A percentile compares a stretch with the other conserved stretches of the same genome.
Conservation (phyloP, 1,140 invertebrate species). For the Zaprionus capensis region DNA sequence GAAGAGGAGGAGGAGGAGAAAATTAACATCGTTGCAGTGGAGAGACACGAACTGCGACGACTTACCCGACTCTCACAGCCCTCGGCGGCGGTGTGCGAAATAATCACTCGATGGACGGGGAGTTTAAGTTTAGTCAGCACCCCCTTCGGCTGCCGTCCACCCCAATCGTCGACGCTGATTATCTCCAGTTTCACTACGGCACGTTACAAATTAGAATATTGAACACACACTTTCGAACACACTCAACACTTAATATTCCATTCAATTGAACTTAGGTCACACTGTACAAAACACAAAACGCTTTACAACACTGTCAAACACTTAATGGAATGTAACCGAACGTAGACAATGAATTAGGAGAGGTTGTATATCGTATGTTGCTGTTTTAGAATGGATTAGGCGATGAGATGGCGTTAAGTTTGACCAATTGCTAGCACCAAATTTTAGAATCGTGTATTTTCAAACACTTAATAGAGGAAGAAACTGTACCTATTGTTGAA, state of each 20-base stretch:
- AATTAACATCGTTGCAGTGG: background rate
- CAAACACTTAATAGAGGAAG: slow-evolving; percentile 53
- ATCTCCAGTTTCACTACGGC: slow-evolving; percentile 49
- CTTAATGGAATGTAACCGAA: slow-evolving; percentile 9
- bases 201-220: slow-evolving; percentile 17
- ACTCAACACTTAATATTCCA: slow-evolving; percentile 72
- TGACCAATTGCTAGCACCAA: slow-evolving; percentile 35
- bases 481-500: slow-evolving; percentile 84
- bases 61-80: slow-evolving; percentile 84
- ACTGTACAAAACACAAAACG: slow-evolving; percentile 43
- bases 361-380: slow-evolving; percentile 1
- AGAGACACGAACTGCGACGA: background rate
- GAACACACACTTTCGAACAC: slow-evolving; percentile 26
- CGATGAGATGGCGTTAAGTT: slow-evolving; percentile 17
- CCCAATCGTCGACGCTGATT: slow-evolving; percentile 85
- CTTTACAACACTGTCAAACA: slow-evolving; percentile 57
- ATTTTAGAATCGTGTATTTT: slow-evolving; percentile 15
- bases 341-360: background rate
- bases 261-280: slow-evolving; percentile 80
- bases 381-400: slow-evolving; percentile 7
- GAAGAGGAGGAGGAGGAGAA: background rate
- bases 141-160: slow-evolving; percentile 85
- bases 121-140: slow-evolving; percentile 73
- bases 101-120: slow-evolving; percentile 85
- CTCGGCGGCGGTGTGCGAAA: slow-evolving; percentile 86